Evolutionary conservation across 1,140 invertebrate species (phyloP), one percentile per base, ranked within the genome.

Genomic region (Neotoxoptera formosana): DNA sequence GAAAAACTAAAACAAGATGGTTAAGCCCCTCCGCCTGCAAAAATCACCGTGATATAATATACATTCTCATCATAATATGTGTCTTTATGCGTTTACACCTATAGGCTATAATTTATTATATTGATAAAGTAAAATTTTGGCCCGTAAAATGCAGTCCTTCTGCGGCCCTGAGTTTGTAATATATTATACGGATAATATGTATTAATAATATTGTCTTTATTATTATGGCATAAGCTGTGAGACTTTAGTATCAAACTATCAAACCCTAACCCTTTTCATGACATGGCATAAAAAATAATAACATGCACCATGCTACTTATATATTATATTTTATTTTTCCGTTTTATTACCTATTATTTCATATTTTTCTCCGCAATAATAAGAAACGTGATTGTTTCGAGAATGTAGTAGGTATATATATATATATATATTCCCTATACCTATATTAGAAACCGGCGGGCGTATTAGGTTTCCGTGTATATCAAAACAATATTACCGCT

Each of bases 401-500:
- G 23, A 86, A 86, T 86, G 23, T 86, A 87, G 21, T 23, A n/a
- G n/a, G n/a, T n/a, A n/a, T n/a, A n/a, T n/a, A n/a, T n/a, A n/a
- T n/a, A n/a, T n/a, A n/a, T n/a, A 1, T 8, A 20, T 23, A 25
- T 25, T 48, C 48, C n/a, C 17, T n/a, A 84, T 20, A n/a, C n/a
- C 34, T 9, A 81, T 81, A 20, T 47, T 87, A 25, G 30, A 87
- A 87, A 87, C 47, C 20, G 30, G 30, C 45, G 7, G 25, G 25
- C 25, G 30, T 88, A 88, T 88, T 48, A 48, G 17, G 86, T 87
- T 48, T 21, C 47, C 47, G 9, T 53, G 47, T 88, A 51, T 53
- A n/a, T 45, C 45, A 86, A 86, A 86, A 88, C 34, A 51, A 34
- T 88, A 88, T 51, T 88, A 88, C 87, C 47, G 87, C 87, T 53